These are phyloP conservation scores for Axea sp. DNA, from an alignment of 2,888 invertebrate species.

Conservation along the genomic window DNA sequence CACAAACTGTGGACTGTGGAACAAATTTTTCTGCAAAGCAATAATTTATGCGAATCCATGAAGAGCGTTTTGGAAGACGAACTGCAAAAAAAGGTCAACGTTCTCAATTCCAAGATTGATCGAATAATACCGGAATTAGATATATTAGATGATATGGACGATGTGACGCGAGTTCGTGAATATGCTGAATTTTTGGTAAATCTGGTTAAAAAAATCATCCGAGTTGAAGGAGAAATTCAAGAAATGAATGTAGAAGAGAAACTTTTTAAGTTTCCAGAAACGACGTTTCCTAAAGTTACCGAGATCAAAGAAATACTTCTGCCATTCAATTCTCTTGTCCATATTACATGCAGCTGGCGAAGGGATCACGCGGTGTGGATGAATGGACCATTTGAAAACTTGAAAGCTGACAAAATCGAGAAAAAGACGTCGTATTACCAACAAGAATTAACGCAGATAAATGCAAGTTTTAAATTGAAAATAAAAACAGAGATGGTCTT, in stretches of 20 bases:
- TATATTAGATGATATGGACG: conserved; percentile 82
- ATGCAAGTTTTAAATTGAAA: conserved; percentile 78
- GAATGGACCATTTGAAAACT: conserved; percentile 82
- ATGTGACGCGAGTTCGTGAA: conserved; percentile 80
- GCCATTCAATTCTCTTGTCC: conserved; percentile 76
- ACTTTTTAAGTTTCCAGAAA: conserved; percentile 82
- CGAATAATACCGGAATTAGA: conserved; percentile 80
- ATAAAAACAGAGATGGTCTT: conserved; percentile 76
- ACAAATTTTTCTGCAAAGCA: conserved; percentile 81
- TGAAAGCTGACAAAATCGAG: conserved; percentile 81
- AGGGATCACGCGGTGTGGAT: conserved; percentile 82
- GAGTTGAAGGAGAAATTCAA: conserved; percentile 79
- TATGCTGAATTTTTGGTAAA: conserved; percentile 80
- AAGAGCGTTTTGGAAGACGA: conserved; percentile 81
- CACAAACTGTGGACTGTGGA: conserved; percentile 81
- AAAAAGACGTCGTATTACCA: conserved; percentile 80
- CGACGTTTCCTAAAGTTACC: conserved; percentile 81
- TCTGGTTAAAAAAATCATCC: conserved; percentile 80
- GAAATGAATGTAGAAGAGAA: conserved; percentile 83
- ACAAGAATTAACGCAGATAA: conserved; percentile 80
- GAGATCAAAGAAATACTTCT: conserved; percentile 79
- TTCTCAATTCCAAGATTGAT: conserved; percentile 80
- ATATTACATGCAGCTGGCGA: conserved; percentile 81
- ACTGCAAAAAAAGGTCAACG: conserved; percentile 80
- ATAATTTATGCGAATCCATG: conserved; percentile 81